A percentile compares a stretch with the other conserved stretches of the same genome.
Evolutionary conservation across 2,113 vertebrate species (phyloP).

Genomic region (Ifrita kowaldi): DNA sequence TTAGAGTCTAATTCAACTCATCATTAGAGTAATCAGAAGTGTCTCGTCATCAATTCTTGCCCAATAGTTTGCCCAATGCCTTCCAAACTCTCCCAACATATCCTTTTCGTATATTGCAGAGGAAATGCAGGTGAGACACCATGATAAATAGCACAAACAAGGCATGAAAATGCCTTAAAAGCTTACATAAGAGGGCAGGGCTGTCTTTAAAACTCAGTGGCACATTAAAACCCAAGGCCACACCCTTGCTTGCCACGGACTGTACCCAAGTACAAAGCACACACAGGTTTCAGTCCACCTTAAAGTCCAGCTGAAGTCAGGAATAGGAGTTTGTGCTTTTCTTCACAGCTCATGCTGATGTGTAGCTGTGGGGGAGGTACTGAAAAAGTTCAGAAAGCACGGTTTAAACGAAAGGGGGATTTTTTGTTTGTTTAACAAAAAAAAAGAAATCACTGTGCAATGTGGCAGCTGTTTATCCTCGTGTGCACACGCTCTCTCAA

Average conservation of each 20-base stretch:
- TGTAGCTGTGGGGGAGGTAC: background rate
- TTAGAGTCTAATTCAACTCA: background rate
- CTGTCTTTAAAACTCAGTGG: background rate
- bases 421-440: background rate
- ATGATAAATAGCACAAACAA: background rate
- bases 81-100: background rate
- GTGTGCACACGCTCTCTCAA: rapidly evolving
- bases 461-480: background rate
- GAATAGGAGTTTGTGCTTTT: background rate
- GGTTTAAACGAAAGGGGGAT: background rate
- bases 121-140: background rate
- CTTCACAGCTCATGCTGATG: background rate
- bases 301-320: background rate
- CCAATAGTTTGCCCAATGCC: background rate
- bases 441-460: background rate
- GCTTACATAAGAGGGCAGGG: background rate
- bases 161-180: background rate
- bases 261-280: background rate
- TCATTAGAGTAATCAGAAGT: background rate
- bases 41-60: background rate
- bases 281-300: background rate
- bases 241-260: rapidly evolving
- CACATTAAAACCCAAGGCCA: background rate
- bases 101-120: background rate
- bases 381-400: background rate